A percentile compares a stretch with the other conserved stretches of the same genome.
Conservation (phyloP, 2,888 invertebrate species). For the Cephus spinipes region DNA sequence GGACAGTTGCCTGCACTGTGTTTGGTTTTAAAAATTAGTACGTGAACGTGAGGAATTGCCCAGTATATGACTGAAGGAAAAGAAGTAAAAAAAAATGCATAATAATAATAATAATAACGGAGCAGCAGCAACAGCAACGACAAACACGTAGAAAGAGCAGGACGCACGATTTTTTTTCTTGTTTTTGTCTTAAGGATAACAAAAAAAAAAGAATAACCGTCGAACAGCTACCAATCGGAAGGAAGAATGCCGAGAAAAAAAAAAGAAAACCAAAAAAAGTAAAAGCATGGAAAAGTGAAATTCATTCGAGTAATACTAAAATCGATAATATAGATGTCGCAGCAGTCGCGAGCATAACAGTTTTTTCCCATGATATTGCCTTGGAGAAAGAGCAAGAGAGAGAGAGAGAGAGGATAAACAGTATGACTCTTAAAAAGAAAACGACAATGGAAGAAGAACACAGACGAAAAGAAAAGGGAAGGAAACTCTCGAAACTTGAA, state of each 20-base stretch:
- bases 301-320: slow-evolving; percentile 2
- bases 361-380: background rate
- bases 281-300: slow-evolving; percentile 15
- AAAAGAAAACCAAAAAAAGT: slow-evolving; percentile 9
- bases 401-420: slow-evolving; percentile 1
- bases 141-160: slow-evolving; percentile 7
- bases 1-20: slow-evolving; percentile 53
- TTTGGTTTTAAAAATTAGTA: slow-evolving; percentile 55
- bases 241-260: slow-evolving; percentile 14
- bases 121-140: background rate
- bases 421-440: background rate
- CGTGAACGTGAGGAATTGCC: slow-evolving; percentile 63
- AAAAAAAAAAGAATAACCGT: slow-evolving; percentile 20
- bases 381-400: background rate
- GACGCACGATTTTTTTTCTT: slow-evolving; percentile 8
- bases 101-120: slow-evolving; percentile 11
- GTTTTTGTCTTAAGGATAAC: background rate
- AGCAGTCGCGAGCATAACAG: background rate
- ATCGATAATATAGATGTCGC: background rate
- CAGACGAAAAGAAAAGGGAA: background rate
- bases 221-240: background rate
- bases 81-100: slow-evolving; percentile 13
- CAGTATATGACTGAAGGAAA: slow-evolving; percentile 31
- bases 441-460: background rate
- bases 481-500: background rate